Evolutionary conservation across 2,797 vertebrate genomes (phyloP).

Genomic region (Phataginus tetradactyla): DNA sequence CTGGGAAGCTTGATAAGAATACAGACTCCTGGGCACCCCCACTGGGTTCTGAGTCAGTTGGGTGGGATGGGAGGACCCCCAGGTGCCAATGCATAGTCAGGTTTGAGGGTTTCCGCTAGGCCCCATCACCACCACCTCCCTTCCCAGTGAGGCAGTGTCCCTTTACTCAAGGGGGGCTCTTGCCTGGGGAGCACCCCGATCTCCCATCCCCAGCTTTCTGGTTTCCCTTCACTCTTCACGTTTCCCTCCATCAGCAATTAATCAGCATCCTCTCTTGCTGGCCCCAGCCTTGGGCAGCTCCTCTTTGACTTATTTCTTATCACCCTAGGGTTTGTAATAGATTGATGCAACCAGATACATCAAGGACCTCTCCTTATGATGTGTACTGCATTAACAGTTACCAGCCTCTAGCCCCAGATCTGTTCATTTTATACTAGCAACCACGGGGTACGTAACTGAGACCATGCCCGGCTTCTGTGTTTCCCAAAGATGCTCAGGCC

Average conservation of each 20-base stretch:
- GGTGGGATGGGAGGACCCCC: not conserved
- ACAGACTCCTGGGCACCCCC: not conserved
- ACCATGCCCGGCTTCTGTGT: not conserved
- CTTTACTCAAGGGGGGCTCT: not conserved
- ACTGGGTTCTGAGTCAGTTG: accelerated
- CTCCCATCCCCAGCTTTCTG: not conserved
- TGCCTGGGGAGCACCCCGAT: not conserved
- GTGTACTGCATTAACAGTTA: not conserved
- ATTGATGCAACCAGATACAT: not conserved
- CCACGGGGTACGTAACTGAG: accelerated
- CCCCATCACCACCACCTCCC: not conserved
- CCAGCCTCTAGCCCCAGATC: not conserved
- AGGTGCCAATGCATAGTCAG: not conserved
- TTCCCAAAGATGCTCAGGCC: not conserved
- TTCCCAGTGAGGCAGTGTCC: not conserved
- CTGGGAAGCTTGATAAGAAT: not conserved
- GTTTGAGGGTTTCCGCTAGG: not conserved
- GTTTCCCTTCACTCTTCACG: not conserved
- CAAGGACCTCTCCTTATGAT: not conserved
- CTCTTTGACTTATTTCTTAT: not conserved
- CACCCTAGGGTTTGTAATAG: not conserved
- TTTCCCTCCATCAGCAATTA: not conserved
- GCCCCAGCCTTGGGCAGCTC: not conserved
- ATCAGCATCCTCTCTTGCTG: not conserved
- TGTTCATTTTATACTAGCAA: not conserved